Base-by-base conservation (phyloP, 1,140 invertebrate genomes). In the Coptotermes formosanus region DNA sequence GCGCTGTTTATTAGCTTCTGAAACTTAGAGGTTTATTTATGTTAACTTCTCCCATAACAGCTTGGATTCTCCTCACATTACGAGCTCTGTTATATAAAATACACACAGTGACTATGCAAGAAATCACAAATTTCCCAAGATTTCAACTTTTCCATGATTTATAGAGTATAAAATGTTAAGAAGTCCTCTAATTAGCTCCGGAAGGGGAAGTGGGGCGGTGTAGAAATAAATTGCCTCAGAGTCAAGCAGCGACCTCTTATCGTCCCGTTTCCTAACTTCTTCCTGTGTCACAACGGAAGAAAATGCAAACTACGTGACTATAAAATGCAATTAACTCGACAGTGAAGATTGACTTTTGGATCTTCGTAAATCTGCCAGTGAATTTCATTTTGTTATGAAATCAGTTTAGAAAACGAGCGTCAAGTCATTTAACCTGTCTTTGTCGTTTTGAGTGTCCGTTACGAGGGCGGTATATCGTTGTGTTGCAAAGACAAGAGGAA, bases 131-230 rank as follows among this genome's bases (percentile, higher is more conserved):
- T 75, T 75, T 75, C 64, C 64, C 8, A 75, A 75, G 64, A 75
- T 30, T 75, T 75, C 64, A 75, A 75, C 25, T 75, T 30, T 64
- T 8, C 64, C 25, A 2, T 75, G 64, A 75, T 75, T 75, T 75
- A 75, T 75, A 75, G n/a, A 75, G 64, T 75, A 30, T 75, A 30
- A 75, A 75, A 75, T 75, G 64, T 75, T 75, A 75, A 75, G 64
- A 75, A 75, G 64, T 25, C n/a, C n/a, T 75, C 25, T 75, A 75
- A 75, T 75, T 75, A 75, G 64, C 25, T 75, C 64, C 64, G 64
- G 64, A 75, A 75, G 64, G 64, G 7, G 64, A 30, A 7, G n/a
- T 25, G n/a, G 64, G 1, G 25, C 6, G 64, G 19, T 16, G 16
- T 12, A 75, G 64, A 11, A 30, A 75, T 75, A 75, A 75, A 75